Evolutionary conservation across 2,888 invertebrate genomes (phyloP), one percentile per base, ranked within the genome.

Genomic region (Deilephila porcellus): DNA sequence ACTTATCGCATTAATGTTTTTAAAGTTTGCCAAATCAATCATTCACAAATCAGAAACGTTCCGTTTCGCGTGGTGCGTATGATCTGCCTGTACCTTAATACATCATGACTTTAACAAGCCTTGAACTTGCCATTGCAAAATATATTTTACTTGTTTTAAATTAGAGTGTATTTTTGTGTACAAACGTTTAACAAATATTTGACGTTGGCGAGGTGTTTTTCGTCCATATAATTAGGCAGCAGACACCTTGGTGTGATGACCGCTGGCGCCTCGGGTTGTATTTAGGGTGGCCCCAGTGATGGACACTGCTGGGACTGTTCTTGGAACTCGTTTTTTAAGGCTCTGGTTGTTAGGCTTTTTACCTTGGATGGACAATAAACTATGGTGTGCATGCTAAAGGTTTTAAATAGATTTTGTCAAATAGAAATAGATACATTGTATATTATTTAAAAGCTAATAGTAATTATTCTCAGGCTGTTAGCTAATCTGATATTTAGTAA

Each of bases 161-260:
- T 70, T 83, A 83, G 76, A 78, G 86, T 85, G 71, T 73, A 80
- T 80, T 88, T 60, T 56, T 53, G 17, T 19, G 19, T 17, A 29
- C 4, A 19, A 17, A 11, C 34, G 59, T 71, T 83, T 78, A 80
- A 82, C 85, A 84, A 86, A 84, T 87, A 87, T 87, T 87, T 88
- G 87, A 83, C 76, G 76, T 81, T 77, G 75, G 71, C 60, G 70
- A 74, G 76, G 76, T 76, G 73, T 73, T 73, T 71, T 63, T 87
- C 84, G 81, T 80, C 86, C 83, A 87, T 94, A 93, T 94, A 93
- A 94, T 94, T 94, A 93, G 90, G 84, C 80, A 82, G 83, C 92
- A 92, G 91, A 94, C 94, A 94, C 94, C 93, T 94, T 85, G 83
- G 86, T 83, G 89, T 88, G 90, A 90, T 91, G 89, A 88, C 85